A percentile compares a stretch with the other conserved stretches of the same genome.
phyloP scores from a whole-genome alignment of 2,797 vertebrate species.

The Sebastes elongatus region DNA sequence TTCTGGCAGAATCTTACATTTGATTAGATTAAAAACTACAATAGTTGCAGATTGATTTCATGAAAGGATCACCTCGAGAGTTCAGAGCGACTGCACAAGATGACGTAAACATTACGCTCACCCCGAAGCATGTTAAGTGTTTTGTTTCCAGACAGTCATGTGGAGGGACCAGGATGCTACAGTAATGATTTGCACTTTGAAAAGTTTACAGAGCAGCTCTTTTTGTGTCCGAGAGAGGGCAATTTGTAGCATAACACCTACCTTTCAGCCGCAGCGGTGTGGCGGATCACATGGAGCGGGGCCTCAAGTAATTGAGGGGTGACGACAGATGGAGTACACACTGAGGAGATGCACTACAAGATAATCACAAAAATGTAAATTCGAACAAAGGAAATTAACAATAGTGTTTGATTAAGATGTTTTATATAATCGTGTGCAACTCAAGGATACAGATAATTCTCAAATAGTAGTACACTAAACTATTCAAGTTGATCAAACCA shows the following conservation, averaged over 20 bases:
- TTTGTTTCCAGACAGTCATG: background rate
- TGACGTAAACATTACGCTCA: slow-evolving; percentile 11
- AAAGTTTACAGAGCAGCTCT: slow-evolving; percentile 34
- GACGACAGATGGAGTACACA: slow-evolving; percentile 27
- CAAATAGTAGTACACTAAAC: background rate
- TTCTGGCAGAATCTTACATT: background rate
- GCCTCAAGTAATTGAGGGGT: slow-evolving; percentile 33
- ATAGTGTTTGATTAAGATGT: background rate
- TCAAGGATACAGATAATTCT: background rate
- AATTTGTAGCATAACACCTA: slow-evolving; percentile 43
- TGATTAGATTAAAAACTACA: background rate
- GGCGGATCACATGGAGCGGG: background rate
- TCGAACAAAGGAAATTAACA: background rate
- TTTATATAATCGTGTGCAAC: background rate
- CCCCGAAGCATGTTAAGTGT: slow-evolving; percentile 13
- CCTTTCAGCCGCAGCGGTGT: slow-evolving; percentile 41
- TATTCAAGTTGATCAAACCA: background rate
- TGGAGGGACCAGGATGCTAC: background rate
- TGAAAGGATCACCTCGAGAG: background rate
- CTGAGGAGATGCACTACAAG: background rate
- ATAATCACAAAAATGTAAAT: background rate
- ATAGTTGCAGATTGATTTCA: background rate
- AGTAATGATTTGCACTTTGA: slow-evolving; percentile 45
- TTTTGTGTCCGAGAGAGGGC: slow-evolving; percentile 21
- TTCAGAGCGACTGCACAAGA: background rate